Conservation (phyloP, 2,797 vertebrate genomes). For the Phoeniculus purpureus region DNA sequence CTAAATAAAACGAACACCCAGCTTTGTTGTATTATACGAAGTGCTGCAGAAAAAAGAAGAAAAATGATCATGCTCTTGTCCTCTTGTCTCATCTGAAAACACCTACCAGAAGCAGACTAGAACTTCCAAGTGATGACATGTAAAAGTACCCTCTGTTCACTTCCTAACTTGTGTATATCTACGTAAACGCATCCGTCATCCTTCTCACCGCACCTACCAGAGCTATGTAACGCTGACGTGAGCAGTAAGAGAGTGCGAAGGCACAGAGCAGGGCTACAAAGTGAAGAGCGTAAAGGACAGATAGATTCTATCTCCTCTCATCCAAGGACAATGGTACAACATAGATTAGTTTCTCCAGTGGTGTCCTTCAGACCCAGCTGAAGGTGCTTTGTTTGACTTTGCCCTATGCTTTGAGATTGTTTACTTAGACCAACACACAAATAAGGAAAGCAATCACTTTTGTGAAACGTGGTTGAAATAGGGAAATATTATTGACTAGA, state of each 20-base stretch:
- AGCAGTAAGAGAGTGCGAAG: not conserved
- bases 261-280: not conserved
- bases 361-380: not conserved
- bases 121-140: not conserved
- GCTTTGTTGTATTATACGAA: constrained; percentile 43
- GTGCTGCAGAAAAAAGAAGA: not conserved
- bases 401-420: not conserved
- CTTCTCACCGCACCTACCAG: not conserved
- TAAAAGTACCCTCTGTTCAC: not conserved
- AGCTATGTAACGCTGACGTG: not conserved
- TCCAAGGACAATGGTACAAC: not conserved
- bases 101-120: not conserved
- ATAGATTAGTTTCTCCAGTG: not conserved
- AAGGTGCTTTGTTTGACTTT: not conserved
- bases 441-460: not conserved
- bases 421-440: not conserved
- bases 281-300: not conserved
- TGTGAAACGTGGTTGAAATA: not conserved
- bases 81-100: not conserved
- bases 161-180: not conserved
- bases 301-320: not conserved
- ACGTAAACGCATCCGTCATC: not conserved
- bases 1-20: constrained; percentile 47
- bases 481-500: not conserved
- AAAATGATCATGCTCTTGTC: not conserved